Evolutionary conservation across 2,888 invertebrate species (phyloP).

Genomic region (Amblyjoppa fuscipennis): DNA sequence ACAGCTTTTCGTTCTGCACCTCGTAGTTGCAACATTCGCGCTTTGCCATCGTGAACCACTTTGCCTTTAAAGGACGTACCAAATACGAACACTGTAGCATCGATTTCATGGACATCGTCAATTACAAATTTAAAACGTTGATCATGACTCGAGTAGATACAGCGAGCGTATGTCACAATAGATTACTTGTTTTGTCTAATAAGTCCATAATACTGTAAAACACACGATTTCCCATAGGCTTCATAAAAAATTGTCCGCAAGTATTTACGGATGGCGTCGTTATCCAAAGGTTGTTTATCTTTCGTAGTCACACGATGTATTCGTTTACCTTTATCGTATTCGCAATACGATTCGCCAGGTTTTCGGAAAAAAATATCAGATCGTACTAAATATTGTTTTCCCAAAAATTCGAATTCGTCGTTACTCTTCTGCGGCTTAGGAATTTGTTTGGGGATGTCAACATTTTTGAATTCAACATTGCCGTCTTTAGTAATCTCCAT

Average conservation of each 20-base stretch:
- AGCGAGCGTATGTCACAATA: background rate
- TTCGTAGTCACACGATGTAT: background rate
- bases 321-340: slow-evolving; percentile 2
- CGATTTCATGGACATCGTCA: background rate
- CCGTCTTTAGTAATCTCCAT: no score
- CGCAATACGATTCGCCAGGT: background rate
- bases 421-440: background rate
- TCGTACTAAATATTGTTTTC: slow-evolving; percentile 1
- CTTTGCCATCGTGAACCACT: background rate
- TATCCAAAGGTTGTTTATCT: background rate
- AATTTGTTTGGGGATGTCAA: no score
- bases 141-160: slow-evolving; percentile 5
- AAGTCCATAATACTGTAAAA: background rate
- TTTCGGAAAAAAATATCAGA: slow-evolving; percentile 6
- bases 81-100: background rate
- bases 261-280: background rate
- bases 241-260: background rate
- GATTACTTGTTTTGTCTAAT: background rate
- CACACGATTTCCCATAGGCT: background rate
- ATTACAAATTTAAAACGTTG: slow-evolving; percentile 11
- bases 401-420: slow-evolving; percentile 2
- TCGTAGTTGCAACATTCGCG: slow-evolving; percentile 1
- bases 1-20: background rate
- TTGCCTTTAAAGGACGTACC: background rate
- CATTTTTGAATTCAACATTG: no score